Evolutionary conservation across 2,797 vertebrate genomes (phyloP).

Genomic region (Luscinia megarhynchos): DNA sequence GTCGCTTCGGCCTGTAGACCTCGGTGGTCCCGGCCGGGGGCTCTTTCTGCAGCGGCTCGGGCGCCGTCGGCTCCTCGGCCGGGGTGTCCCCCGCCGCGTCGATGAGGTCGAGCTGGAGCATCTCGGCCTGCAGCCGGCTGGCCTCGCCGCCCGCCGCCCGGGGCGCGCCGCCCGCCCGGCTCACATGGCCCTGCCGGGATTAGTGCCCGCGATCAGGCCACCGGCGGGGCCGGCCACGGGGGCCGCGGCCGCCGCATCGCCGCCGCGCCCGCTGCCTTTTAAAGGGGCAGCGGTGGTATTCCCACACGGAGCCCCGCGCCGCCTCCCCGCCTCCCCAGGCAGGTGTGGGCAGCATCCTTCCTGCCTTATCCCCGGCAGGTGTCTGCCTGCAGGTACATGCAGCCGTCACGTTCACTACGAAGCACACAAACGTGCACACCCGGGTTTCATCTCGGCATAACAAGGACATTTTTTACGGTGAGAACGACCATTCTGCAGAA

Average conservation of each 20-base stretch:
- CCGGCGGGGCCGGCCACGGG: not conserved
- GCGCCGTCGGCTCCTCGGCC: conserved; percentile 76
- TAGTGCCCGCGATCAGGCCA: conserved; percentile 46
- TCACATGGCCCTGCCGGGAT: conserved; percentile 85
- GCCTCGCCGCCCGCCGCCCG: conserved; percentile 80
- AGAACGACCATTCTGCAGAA: not conserved
- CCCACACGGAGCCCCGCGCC: not conserved
- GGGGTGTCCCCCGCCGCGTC: conserved; percentile 86
- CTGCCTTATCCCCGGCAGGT: not conserved
- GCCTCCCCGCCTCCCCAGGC: not conserved
- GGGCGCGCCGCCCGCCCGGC: conserved; percentile 84
- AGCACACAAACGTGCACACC: not conserved
- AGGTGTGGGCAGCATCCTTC: not conserved
- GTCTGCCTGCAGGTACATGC: rapidly evolving
- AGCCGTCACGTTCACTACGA: rapidly evolving
- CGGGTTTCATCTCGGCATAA: not conserved
- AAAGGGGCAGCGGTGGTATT: conserved; percentile 27
- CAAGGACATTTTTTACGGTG: not conserved
- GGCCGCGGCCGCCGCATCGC: not conserved
- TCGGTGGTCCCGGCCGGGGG: conserved; percentile 84
- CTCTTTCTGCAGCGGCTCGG: conserved; percentile 72
- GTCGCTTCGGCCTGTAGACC: conserved; percentile 91
- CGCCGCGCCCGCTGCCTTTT: not conserved
- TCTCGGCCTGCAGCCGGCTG: conserved; percentile 91
- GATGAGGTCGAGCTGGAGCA: conserved; percentile 94